Conservation (phyloP, 2,888 invertebrate genomes). For the Tetheella fluctuosa region DNA sequence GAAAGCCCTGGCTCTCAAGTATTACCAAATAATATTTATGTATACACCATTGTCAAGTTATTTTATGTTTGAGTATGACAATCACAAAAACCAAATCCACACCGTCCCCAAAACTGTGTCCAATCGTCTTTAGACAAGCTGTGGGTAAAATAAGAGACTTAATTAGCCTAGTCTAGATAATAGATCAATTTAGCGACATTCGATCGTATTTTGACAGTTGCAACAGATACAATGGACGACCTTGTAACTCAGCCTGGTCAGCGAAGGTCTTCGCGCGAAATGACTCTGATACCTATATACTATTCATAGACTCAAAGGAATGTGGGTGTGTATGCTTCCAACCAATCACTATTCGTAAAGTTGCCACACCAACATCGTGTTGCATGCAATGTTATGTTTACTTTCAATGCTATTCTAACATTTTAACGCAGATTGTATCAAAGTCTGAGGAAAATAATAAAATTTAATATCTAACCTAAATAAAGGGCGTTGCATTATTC, state of each 20-base stretch:
- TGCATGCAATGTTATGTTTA: neutral
- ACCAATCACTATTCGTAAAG: slow-evolving; percentile 11
- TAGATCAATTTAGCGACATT: neutral
- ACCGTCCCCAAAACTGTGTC: neutral
- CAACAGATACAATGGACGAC: slow-evolving; percentile 31
- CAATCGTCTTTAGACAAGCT: neutral
- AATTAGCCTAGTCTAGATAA: neutral
- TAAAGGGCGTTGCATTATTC: neutral
- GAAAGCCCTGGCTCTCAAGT: no score
- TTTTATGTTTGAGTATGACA: neutral
- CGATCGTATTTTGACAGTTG: slow-evolving; percentile 19
- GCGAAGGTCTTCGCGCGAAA: slow-evolving; percentile 38
- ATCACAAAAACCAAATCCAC: no score
- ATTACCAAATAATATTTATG: neutral
- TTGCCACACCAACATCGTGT: slow-evolving; percentile 3
- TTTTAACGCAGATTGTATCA: neutral
- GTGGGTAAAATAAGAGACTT: neutral
- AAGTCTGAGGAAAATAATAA: no score
- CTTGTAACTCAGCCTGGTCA: slow-evolving; percentile 40
- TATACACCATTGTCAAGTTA: neutral
- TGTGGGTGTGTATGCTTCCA: slow-evolving; percentile 21
- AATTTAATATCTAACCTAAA: neutral
- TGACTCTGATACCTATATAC: slow-evolving; percentile 26
- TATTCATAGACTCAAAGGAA: slow-evolving; percentile 13
- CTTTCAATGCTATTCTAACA: neutral